Conservation (phyloP, 2,888 invertebrate species). For the Morpho deidamia region DNA sequence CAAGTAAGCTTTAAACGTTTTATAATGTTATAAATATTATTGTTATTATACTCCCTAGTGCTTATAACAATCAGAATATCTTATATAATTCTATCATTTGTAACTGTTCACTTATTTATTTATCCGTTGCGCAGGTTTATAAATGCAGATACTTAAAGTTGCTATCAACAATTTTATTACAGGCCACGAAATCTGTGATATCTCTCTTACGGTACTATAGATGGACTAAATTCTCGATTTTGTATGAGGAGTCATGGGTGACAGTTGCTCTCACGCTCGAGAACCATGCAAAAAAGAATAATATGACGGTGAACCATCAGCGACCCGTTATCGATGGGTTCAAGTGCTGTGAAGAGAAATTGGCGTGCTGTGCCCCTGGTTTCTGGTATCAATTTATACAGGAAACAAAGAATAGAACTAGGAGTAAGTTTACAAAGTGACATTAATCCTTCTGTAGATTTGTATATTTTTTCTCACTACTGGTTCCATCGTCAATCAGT, state of each 20-base stretch:
- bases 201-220: conserved; percentile 93
- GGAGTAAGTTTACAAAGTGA: conserved; percentile 79
- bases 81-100: too few relatives aligned
- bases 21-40: neutral
- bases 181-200: conserved; percentile 97
- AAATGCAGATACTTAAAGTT: neutral
- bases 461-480: neutral
- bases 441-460: neutral
- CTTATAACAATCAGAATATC: too few relatives aligned
- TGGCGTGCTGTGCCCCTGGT: conserved; percentile 86
- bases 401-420: conserved; percentile 90
- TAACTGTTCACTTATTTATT: too few relatives aligned
- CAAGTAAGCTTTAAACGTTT: conserved; percentile 77
- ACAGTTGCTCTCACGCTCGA: conserved; percentile 90
- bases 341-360: conserved; percentile 86
- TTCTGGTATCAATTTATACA: conserved; percentile 92
- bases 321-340: conserved; percentile 83
- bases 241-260: conserved; percentile 89
- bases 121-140: too few relatives aligned
- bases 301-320: conserved; percentile 91
- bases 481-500: too few relatives aligned
- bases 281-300: conserved; percentile 84
- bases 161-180: conserved; percentile 15
- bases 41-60: neutral
- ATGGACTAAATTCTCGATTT: conserved; percentile 96